phyloP scores from a whole-genome alignment of 2,797 vertebrate genomes.

The Chelidonichthys spinosus region DNA sequence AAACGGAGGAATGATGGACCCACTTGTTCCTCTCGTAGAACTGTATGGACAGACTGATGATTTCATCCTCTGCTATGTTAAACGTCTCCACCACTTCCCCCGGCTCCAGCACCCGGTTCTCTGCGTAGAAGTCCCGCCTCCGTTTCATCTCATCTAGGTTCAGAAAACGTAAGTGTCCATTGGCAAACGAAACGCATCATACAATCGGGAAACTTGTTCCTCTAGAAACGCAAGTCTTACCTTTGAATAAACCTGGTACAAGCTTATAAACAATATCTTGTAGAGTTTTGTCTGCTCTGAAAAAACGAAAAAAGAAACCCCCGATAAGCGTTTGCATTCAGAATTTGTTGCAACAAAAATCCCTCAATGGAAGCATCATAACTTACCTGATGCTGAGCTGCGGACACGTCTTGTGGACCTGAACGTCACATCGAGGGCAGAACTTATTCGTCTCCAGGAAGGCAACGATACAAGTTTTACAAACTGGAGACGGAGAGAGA shows the following conservation, averaged over 20 bases:
- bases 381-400: conserved; percentile 93
- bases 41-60: conserved; percentile 99
- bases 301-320: conserved; percentile 10
- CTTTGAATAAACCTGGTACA: conserved; percentile 99
- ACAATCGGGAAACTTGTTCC: background rate
- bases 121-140: conserved; percentile 98
- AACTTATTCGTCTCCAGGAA: conserved; percentile 96
- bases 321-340: background rate
- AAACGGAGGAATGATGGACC: conserved; percentile 52
- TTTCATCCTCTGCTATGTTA: conserved; percentile 99
- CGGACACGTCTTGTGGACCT: conserved; percentile 94
- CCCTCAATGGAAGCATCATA: accelerated
- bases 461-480: conserved; percentile 95
- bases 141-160: conserved; percentile 98
- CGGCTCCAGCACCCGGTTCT: conserved; percentile 90
- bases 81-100: conserved; percentile 99
- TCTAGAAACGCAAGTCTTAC: conserved; percentile 74
- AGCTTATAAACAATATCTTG: conserved; percentile 99
- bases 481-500: conserved; percentile 80
- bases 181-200: background rate
- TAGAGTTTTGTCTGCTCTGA: conserved; percentile 98
- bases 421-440: conserved; percentile 94
- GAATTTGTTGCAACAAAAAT: background rate
- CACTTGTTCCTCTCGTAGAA: conserved; percentile 98
- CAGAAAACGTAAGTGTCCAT: background rate